phyloP scores from a whole-genome alignment of 2,888 invertebrate genomes.

The Philereme transversata region DNA sequence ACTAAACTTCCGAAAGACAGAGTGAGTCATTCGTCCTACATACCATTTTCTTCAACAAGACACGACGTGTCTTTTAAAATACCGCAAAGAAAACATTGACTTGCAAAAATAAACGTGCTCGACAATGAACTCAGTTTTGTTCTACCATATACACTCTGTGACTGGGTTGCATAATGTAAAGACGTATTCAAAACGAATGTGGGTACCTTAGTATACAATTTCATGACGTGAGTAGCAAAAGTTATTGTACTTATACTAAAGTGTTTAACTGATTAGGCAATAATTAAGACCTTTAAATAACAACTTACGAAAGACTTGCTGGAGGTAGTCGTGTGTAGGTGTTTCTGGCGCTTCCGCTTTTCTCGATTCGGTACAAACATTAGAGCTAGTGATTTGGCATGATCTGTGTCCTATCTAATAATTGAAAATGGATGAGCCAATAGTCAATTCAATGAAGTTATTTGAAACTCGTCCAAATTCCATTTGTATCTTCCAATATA shows the following conservation, averaged over 20 bases:
- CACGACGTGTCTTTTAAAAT: slow-evolving; percentile 8
- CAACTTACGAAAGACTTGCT: too few species aligned
- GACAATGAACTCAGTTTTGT: slow-evolving; percentile 9
- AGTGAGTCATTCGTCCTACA: slow-evolving; percentile 9
- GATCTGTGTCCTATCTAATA: too few species aligned
- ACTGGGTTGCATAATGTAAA: slow-evolving; percentile 10
- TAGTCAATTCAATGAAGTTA: slow-evolving; percentile 22
- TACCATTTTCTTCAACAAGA: background rate
- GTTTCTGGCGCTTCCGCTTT: too few species aligned
- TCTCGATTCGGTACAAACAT: too few species aligned
- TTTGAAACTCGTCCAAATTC: slow-evolving; percentile 26
- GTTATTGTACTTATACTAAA: too few species aligned
- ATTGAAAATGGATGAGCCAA: slow-evolving; percentile 1
- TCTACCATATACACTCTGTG: background rate
- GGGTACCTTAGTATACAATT: background rate
- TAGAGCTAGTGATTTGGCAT: too few species aligned
- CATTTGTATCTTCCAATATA: slow-evolving; percentile 12
- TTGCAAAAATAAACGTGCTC: slow-evolving; percentile 13
- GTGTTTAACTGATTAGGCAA: too few species aligned
- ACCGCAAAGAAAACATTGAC: slow-evolving; percentile 10
- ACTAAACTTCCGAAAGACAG: slow-evolving; percentile 3
- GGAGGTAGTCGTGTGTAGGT: too few species aligned
- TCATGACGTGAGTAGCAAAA: too few species aligned
- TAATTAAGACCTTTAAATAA: too few species aligned
- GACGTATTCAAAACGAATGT: slow-evolving; percentile 5